phyloP scores from a whole-genome alignment of 2,888 invertebrate species.

The Lasioglossum morio region DNA sequence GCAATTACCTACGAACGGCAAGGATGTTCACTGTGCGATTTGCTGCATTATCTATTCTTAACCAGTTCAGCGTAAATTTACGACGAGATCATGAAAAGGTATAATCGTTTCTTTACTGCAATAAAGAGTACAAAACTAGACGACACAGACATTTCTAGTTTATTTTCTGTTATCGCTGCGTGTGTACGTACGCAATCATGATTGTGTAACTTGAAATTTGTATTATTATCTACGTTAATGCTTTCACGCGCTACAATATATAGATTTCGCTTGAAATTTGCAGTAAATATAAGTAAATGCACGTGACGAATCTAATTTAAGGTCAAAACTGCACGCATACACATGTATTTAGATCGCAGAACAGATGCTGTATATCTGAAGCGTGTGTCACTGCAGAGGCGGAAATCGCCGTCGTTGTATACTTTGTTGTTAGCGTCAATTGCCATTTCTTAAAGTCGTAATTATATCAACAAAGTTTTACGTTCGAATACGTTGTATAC shows the following conservation, averaged over 20 bases:
- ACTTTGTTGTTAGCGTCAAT: not conserved
- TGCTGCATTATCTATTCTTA: not conserved
- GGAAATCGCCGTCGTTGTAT: not conserved
- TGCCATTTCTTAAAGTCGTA: not conserved
- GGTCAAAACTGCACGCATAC: not conserved
- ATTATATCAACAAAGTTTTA: not conserved
- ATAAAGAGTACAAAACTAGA: not conserved
- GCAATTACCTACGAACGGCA: slow-evolving; percentile 6
- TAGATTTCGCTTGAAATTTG: slow-evolving; percentile 15
- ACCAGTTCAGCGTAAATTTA: not conserved
- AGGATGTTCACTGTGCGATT: not conserved
- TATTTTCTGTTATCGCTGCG: not conserved
- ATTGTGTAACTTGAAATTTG: not conserved
- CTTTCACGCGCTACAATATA: not conserved
- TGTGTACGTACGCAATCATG: not conserved
- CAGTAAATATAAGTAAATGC: not conserved
- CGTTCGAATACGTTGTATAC: not conserved
- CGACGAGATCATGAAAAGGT: not conserved
- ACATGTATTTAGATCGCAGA: not conserved
- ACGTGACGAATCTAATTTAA: slow-evolving; percentile 48
- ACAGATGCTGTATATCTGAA: not conserved
- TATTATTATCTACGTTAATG: slow-evolving; percentile 4
- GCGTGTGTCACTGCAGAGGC: slow-evolving; percentile 17
- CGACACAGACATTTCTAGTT: not conserved
- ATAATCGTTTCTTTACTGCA: not conserved